Percentiles rank a stretch among this genome's conserved stretches.
Conservation (phyloP, 23 tunicate genomes). For the Trididemnum clinides region DNA sequence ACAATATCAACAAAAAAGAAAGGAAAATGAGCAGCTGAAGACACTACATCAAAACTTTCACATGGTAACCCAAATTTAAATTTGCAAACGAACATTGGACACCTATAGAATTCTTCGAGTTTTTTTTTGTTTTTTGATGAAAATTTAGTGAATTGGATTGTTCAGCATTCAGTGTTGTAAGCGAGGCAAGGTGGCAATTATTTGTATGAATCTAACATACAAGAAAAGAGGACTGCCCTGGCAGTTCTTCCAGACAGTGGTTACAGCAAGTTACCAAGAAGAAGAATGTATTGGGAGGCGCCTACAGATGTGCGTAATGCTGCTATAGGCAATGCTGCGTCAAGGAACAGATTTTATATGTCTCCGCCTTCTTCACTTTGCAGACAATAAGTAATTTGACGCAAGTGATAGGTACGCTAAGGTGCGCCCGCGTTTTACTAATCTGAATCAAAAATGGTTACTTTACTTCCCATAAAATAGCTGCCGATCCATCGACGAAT, state of each 20-base stretch:
- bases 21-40: background rate
- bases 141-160: background rate
- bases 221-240: background rate
- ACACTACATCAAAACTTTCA: background rate
- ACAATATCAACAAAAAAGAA: background rate
- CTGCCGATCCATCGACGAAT: background rate
- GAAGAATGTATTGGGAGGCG: background rate
- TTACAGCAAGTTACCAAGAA: background rate
- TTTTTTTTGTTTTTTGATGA: background rate
- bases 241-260: background rate
- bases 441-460: slow-evolving; percentile 4
- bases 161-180: background rate
- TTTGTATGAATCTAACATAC: background rate
- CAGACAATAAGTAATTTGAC: background rate
- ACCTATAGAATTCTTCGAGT: background rate
- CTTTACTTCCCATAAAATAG: background rate
- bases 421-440: background rate
- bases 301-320: background rate
- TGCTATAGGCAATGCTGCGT: background rate
- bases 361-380: background rate
- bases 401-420: slow-evolving; percentile 1
- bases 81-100: background rate
- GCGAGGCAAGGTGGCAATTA: background rate
- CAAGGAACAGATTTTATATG: background rate
- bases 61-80: background rate